A percentile compares a stretch with the other conserved stretches of the same genome.
These are phyloP conservation scores for Adelphocoris suturalis DNA, from an alignment of 2,888 invertebrate species.

Conservation along the genomic window DNA sequence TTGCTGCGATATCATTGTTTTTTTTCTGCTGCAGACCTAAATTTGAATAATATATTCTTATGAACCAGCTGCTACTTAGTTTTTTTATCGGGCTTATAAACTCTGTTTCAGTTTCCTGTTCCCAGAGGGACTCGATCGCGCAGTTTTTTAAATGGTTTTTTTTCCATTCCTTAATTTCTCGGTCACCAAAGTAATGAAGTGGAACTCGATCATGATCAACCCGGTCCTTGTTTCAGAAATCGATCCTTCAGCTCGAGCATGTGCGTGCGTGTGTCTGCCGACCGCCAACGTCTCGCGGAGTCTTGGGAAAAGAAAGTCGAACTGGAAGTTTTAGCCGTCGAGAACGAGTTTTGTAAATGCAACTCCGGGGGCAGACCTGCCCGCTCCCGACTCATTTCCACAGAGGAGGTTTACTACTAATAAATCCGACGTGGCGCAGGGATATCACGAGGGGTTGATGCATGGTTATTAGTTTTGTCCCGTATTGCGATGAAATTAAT, in stretches of 20 bases:
- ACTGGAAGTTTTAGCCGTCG: conserved; percentile 30
- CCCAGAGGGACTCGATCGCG: not conserved
- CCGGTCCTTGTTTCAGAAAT: conserved; percentile 65
- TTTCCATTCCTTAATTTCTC: not conserved
- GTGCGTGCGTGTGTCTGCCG: conserved; percentile 23
- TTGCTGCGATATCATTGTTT: too few species aligned
- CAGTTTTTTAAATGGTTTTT: not conserved
- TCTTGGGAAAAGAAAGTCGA: conserved; percentile 55
- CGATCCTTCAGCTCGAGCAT: conserved; percentile 46
- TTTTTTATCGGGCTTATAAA: too few species aligned
- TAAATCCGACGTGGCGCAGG: conserved; percentile 32
- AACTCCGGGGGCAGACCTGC: conserved; percentile 46
- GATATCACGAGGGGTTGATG: conserved; percentile 40
- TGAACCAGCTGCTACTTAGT: too few species aligned
- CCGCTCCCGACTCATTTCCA: conserved; percentile 28
- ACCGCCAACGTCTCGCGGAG: not conserved
- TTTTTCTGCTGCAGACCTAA: too few species aligned
- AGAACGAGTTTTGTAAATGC: conserved; percentile 64
- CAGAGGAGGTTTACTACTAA: conserved; percentile 20
- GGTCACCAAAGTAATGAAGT: conserved; percentile 34
- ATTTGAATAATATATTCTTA: too few species aligned
- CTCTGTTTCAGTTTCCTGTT: not conserved
- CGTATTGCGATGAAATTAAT: conserved; percentile 29
- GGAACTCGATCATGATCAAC: conserved; percentile 52
- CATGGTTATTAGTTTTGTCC: conserved; percentile 14